Base-by-base conservation (phyloP, 2,888 invertebrate genomes). In the Taphrorychus bicolor region DNA sequence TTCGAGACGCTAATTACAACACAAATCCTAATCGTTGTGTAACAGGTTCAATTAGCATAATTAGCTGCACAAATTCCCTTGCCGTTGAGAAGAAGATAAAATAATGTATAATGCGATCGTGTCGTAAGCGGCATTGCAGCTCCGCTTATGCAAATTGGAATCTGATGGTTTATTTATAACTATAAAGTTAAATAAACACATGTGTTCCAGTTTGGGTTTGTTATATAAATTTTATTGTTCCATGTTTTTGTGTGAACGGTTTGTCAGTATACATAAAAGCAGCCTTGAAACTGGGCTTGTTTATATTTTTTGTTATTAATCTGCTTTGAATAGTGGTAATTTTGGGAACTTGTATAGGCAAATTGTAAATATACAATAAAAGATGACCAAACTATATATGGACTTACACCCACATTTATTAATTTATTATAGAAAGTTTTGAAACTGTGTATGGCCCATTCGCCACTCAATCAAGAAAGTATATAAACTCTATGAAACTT, bases 81-180 rank as follows among this genome's bases (percentile, higher is more conserved):
- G 7, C 7, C 32, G n/a, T 32, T 7, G 45, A 45, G 7, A 7
- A n/a, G 45, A 11, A 45, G 14, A 45, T 9, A 45, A 18, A n/a
- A 45, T 17, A 14, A 45, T 45, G 16, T 45, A 14, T 7, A 32
- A 32, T 11, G 11, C 18, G 2, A 45, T 22, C 22, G 53, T n/a
- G 53, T 23, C 16, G 16, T 53, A 53, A 53, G n/a, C 23, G 22
- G 18, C 32, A 32, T 53, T 45, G 18, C 45, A 14, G 16, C 21
- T 22, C 23, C n/a, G 23, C n/a, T 14, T 53, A 53, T 53, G 53
- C 53, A 53, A 53, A 53, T 21, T 19, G 23, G 24, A 53, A 18
- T n/a, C 53, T 14, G 53, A 24, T 53, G 22, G 53, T 53, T 53
- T 53, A 54, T 54, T 54, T 54, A 54, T 54, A 54, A 54, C 54